Evolutionary conservation across 92 coral and sea anemone species (phyloP), one percentile per base, ranked within the genome.

Genomic region (Hydrozoanthus gracilis): DNA sequence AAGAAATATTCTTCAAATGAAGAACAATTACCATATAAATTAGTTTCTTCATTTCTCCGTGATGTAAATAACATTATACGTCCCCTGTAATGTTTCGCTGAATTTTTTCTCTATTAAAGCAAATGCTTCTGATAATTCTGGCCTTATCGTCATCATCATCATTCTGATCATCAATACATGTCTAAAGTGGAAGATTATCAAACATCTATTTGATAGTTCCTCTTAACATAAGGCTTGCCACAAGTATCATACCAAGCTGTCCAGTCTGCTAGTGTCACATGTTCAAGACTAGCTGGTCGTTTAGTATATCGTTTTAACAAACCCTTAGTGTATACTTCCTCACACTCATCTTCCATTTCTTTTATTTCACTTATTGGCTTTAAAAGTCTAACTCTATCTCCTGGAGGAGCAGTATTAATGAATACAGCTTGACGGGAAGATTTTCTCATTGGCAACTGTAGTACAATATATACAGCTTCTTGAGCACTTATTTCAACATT

Each of bases 21-120:
- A 35, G 88, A 86, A 54, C 77, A 88, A 52, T 71, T 83, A 8
- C 86, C 88, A 27, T 84, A 71, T 82, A 88, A 76, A 68, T 92
- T 90, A 49, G 87, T 89, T 61, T 89, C 88, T 82, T 92, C 90
- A 89, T 92, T 92, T 82, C 94, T 78, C 94, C 92, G 88, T 27
- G 90, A 77, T 16, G 92, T 92, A 67, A 92, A 92, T 8, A 92
- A 86, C 94, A 92, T 92, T 7, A 86, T 27, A 27, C 0, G 39
- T 27, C 2, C 39, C 39, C 39, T 27, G 39, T 27, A n/a, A n/a
- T n/a, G n/a, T n/a, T n/a, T n/a, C n/a, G n/a, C n/a, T n/a, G n/a
- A n/a, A n/a, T n/a, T 91, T 55, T 77, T 74, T 91, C 94, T 83
- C 88, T 78, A 66, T 75, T n/a, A n/a, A n/a, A n/a, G 72, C 70